Base-by-base conservation (phyloP, 2,797 vertebrate genomes). In the Sciaenops ocellatus region DNA sequence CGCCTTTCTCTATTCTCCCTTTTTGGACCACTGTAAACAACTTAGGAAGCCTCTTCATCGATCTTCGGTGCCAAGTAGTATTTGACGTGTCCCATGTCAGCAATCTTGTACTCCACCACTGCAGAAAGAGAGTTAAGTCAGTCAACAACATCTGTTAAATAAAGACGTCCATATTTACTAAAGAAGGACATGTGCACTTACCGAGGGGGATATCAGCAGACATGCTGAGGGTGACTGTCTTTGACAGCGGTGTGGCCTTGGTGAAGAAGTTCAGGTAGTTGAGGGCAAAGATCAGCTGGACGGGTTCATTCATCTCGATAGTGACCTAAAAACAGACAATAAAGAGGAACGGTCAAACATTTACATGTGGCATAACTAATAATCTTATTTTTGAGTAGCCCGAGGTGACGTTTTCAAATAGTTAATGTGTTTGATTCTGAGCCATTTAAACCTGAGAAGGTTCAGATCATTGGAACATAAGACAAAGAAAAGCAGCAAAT, bases 231-330 rank as follows among this genome's bases (percentile, higher is more conserved):
- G 96, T 99, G 56, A 99, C 98, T 0, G 97, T 98, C 78, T 98
- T 96, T 9, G 98, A 99, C 11, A 99, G 93, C 0, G 98, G 98
- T 0, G 98, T 99, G 60, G 98, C 98, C 93, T 99, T 99, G 81
- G 98, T 99, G 87, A 99, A 99, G 90, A 99, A 99, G 94, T 99
- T 99, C 89, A 99, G 93, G 90, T 99, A 99, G 88, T 97, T 96
- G 89, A 99, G 94, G 26, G 98, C 98, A 76, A 99, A 99, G 81
- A 98, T 99, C 57, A 99, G 89, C 82, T 99, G 97, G 59, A 99
- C 98, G 0, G 98, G 96, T 70, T 99, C 98, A 0, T 99, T 99
- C 98, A 99, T 99, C 86, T 99, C 98, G 83, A 99, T 98, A 3
- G 96, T 94, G 1, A 99, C 98, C 98, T 99, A 56, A 22, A 79